Base-by-base conservation (phyloP, 2,797 vertebrate genomes). In the Pitangus sulphuratus region DNA sequence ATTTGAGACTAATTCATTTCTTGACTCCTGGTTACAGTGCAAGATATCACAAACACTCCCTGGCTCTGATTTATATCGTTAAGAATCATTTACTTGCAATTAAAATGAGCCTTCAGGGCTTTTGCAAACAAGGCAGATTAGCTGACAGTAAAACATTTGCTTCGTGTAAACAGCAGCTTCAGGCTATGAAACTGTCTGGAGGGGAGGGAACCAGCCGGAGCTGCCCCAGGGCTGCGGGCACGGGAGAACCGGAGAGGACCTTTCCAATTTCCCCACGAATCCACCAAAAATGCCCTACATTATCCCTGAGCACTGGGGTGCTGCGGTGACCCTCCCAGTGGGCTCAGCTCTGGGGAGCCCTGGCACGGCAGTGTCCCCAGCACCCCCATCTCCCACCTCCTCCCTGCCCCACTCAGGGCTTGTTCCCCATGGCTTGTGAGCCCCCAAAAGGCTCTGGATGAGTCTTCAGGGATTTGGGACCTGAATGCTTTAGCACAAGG, bases 1-100 rank as follows among this genome's bases (percentile, higher is more conserved):
- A 97, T 97, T 95, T 96, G 90, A 95, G 94, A 89, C 90, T 96
- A 97, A 97, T 97, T 97, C 96, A 84, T 97, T 97, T 93, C 96
- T 95, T 96, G 95, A 97, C 94, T 97, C 95, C 94, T 89, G 94
- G 94, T 97, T 97, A 96, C 95, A 96, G 96, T 89, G 95, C 97
- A 96, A 93, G 96, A 94, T 95, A 96, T 80, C 94, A 96, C 93
- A 96, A 97, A 95, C 62, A 85, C 62, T 95, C 90, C 91, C 76
- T 93, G 79, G 58, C 93, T 95, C 96, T 97, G 96, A 97, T 96
- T 97, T 96, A 96, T 97, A 96, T 93, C 91, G 95, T 97, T 97
- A 97, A 93, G 97, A 97, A 96, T 97, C 91, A 91, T 97, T 97
- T 97, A 96, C 94, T 97, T 76, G 96, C 95, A 97, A 97, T 97